Conservation (phyloP, 2,888 invertebrate genomes). For the Auanema sp. region DNA sequence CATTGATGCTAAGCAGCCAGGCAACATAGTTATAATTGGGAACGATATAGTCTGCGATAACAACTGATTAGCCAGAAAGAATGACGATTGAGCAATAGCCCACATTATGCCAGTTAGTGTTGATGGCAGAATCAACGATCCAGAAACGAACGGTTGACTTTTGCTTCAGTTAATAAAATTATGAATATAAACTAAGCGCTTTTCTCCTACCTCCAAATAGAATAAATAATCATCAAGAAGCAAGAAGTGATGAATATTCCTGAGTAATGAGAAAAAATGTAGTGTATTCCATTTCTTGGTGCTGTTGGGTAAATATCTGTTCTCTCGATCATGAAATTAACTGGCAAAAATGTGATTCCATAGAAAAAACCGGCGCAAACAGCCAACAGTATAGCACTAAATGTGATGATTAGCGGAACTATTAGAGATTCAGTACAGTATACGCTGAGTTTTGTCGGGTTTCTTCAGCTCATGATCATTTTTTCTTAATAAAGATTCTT, state of each 20-base stretch:
- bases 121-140: conserved; percentile 66
- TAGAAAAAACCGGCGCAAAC: conserved; percentile 66
- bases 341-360: conserved; percentile 68
- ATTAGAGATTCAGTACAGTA: too few relatives aligned
- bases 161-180: conserved; percentile 29
- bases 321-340: conserved; percentile 65
- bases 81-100: conserved; percentile 67
- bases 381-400: conserved; percentile 65
- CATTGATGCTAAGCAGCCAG: conserved; percentile 66
- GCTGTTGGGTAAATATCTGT: conserved; percentile 49
- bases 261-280: conserved; percentile 67
- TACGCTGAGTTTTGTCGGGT: neutral
- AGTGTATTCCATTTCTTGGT: conserved; percentile 55
- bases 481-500: too few relatives aligned
- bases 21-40: conserved; percentile 67
- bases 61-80: conserved; percentile 68
- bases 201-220: conserved; percentile 51
- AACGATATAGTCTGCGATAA: conserved; percentile 66
- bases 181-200: too few relatives aligned
- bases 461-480: too few relatives aligned
- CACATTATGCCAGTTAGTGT: conserved; percentile 67
- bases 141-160: conserved; percentile 66
- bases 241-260: conserved; percentile 67
- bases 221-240: conserved; percentile 65
- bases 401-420: too few relatives aligned